phyloP scores from a whole-genome alignment of 1,140 invertebrate genomes.

The Hydropsyche tenuis region DNA sequence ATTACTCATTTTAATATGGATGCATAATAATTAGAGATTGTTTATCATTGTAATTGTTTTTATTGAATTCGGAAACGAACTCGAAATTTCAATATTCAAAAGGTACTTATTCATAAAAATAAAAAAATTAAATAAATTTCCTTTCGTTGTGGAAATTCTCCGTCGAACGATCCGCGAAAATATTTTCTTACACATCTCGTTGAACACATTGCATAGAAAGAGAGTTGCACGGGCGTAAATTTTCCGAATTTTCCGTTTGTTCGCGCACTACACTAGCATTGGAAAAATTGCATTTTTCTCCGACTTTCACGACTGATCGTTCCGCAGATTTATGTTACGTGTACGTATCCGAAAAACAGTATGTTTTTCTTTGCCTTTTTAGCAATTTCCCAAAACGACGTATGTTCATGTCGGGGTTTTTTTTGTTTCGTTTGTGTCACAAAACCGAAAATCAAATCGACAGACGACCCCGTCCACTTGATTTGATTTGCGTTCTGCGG shows the following conservation, averaged over 20 bases:
- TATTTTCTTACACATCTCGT: constrained; percentile 15
- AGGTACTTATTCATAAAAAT: too few species aligned
- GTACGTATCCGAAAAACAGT: neutral
- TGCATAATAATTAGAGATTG: too few species aligned
- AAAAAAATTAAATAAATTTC: too few species aligned
- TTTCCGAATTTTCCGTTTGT: neutral
- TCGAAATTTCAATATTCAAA: too few species aligned
- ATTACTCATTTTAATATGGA: too few species aligned
- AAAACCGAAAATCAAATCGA: too few species aligned
- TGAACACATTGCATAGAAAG: neutral
- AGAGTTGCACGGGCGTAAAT: neutral
- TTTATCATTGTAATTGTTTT: too few species aligned
- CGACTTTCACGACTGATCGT: constrained; percentile 10
- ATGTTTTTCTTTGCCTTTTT: neutral
- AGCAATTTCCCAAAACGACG: too few species aligned
- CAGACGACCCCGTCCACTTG: neutral
- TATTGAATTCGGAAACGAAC: too few species aligned
- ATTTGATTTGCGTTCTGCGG: neutral
- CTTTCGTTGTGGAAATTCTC: neutral
- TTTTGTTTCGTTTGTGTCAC: too few species aligned
- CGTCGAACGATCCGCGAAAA: neutral
- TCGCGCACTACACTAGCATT: neutral
- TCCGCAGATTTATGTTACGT: neutral
- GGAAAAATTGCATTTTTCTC: neutral
- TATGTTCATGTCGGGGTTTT: too few species aligned